Conservation (phyloP, 2,797 vertebrate genomes). For the Gobio occitaniae region DNA sequence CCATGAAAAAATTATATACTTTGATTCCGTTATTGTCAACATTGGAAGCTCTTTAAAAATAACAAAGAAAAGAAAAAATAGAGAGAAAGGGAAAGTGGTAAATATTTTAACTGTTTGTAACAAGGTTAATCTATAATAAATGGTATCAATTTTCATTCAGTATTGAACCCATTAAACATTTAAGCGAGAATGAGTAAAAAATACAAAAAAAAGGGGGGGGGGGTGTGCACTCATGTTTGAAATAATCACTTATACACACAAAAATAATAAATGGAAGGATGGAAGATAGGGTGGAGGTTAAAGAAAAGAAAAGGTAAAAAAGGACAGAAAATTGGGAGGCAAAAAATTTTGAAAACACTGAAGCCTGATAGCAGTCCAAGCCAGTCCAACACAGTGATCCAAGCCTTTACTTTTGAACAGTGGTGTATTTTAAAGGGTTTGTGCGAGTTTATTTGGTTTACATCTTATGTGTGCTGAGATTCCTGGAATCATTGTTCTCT, state of each 20-base stretch:
- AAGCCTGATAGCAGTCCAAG: neutral
- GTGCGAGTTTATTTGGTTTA: neutral
- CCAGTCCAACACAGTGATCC: neutral
- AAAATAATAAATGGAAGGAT: conserved; percentile 6
- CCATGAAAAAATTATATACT: neutral
- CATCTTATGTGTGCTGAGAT: neutral
- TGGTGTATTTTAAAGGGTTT: neutral
- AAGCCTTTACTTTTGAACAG: neutral
- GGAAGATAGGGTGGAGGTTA: neutral
- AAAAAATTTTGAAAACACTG: neutral
- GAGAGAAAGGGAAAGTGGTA: conserved; percentile 10
- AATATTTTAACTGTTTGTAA: conserved; percentile 51
- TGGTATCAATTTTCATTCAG: conserved; percentile 50
- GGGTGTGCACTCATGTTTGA: conserved; percentile 15
- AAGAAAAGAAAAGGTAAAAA: neutral
- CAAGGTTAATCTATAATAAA: conserved; percentile 51
- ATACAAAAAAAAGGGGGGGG: neutral
- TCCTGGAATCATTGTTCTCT: neutral
- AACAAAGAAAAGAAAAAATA: neutral
- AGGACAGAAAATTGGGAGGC: neutral
- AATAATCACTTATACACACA: conserved; percentile 27
- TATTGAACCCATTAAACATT: conserved; percentile 51
- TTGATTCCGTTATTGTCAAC: neutral
- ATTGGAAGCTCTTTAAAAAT: neutral
- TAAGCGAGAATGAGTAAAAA: conserved; percentile 20